phyloP scores from a whole-genome alignment of 2,113 vertebrate genomes.

The Beaufortia kweichowensis region DNA sequence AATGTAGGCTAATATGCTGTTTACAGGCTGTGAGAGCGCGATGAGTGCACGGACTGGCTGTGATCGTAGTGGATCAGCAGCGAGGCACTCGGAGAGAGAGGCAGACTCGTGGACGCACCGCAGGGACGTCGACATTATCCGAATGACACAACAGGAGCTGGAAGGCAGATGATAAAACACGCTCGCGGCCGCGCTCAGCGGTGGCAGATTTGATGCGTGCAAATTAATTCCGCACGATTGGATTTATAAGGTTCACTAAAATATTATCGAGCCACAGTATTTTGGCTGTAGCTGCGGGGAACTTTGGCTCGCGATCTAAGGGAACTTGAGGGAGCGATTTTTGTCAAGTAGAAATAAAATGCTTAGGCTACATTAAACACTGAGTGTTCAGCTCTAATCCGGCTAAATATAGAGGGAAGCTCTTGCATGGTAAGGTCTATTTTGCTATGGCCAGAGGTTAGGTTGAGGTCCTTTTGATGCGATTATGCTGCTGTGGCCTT shows the following conservation, averaged over 20 bases:
- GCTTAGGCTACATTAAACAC: slow-evolving; percentile 37
- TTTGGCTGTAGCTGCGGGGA: slow-evolving; percentile 60
- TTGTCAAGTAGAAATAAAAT: slow-evolving; percentile 46
- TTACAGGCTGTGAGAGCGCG: slow-evolving; percentile 63
- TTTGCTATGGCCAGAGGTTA: slow-evolving; percentile 29
- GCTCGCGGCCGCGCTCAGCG: slow-evolving; percentile 54
- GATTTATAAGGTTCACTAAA: slow-evolving; percentile 64
- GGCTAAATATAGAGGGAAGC: slow-evolving; percentile 29
- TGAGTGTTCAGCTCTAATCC: slow-evolving; percentile 36
- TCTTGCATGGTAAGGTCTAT: slow-evolving; percentile 26
- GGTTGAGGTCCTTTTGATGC: slow-evolving; percentile 36
- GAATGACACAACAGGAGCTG: slow-evolving; percentile 69
- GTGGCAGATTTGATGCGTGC: slow-evolving; percentile 68
- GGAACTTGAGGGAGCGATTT: slow-evolving; percentile 35
- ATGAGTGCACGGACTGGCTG: slow-evolving; percentile 63
- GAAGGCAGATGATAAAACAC: slow-evolving; percentile 68
- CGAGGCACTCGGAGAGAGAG: neutral
- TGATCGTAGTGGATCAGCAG: slow-evolving; percentile 67
- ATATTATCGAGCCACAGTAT: slow-evolving; percentile 61
- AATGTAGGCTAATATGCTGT: slow-evolving; percentile 70
- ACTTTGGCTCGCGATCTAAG: slow-evolving; percentile 63
- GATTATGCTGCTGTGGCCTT: slow-evolving; percentile 24
- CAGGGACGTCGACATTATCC: slow-evolving; percentile 73
- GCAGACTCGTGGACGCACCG: slow-evolving; percentile 60
- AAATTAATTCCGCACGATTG: slow-evolving; percentile 68